Conservation (phyloP, 2,797 vertebrate genomes). For the Toxotes lorentzi region DNA sequence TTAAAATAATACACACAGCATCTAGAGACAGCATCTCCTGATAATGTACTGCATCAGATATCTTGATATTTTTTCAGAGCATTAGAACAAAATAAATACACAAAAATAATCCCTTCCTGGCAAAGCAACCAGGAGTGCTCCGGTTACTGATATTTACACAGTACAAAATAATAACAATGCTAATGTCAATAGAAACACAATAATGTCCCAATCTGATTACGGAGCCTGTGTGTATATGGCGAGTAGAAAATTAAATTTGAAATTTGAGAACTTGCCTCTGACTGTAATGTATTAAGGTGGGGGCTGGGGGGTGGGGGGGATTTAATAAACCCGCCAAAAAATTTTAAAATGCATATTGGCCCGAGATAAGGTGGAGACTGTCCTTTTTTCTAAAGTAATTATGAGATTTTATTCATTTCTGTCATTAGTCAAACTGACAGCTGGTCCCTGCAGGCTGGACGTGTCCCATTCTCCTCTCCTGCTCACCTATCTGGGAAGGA, state of each 20-base stretch:
- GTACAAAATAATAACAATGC: constrained; percentile 88
- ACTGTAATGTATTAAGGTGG: constrained; percentile 85
- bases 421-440: constrained; percentile 92
- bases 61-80: constrained; percentile 67
- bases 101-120: constrained; percentile 78
- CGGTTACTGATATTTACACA: constrained; percentile 87
- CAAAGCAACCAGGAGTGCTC: constrained; percentile 72
- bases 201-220: constrained; percentile 88
- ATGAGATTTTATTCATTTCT: constrained; percentile 90
- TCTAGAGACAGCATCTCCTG: constrained; percentile 65
- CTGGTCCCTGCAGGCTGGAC: constrained; percentile 88
- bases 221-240: constrained; percentile 77
- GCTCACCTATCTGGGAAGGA: constrained; percentile 89
- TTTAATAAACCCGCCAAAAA: constrained; percentile 89
- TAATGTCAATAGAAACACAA: constrained; percentile 91
- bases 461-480: constrained; percentile 79
- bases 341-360: constrained; percentile 89
- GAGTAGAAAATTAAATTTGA: constrained; percentile 89
- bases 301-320: constrained; percentile 64
- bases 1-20: constrained; percentile 64
- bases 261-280: constrained; percentile 88
- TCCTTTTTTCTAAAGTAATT: constrained; percentile 90
- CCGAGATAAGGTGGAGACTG: constrained; percentile 88
- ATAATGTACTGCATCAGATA: constrained; percentile 77
- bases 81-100: constrained; percentile 79